Base-by-base conservation (phyloP, 64 coral and sea anemone species). In the Stichodactyla mertensii region DNA sequence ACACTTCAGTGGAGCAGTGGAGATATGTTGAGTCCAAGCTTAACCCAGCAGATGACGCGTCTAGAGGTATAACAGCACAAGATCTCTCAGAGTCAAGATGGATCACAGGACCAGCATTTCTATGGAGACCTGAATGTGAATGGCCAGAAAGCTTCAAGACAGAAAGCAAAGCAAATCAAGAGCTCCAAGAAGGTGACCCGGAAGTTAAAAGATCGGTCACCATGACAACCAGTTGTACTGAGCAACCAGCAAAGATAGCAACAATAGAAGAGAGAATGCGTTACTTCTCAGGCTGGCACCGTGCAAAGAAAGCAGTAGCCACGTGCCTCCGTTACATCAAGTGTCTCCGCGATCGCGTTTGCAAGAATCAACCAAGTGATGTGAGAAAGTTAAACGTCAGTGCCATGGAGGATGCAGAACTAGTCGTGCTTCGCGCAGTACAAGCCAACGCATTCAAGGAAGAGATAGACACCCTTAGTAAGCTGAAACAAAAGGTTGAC, bases 31-130 rank as follows among this genome's bases (percentile, higher is more conserved):
- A 89, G 4, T 52, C 87, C 2, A 88, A 80, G 59, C 67, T 28
- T 9, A 88, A 88, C 24, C 87, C 87, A 6, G 80, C 88, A 22
- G 88, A 89, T 27, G 88, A 84, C 2, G 88, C 88, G 0, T 89
- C 88, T 6, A 52, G 88, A 19, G 80, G 88, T 6, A 27, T 89
- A n/a, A 61, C 23, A 0, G 16, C 88, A 4, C n/a, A 74, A 24
- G 80, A 71, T n/a, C 79, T 89, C 64, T 55, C 13, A 13, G 54
- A 15, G 20, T 89, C 80, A 16, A 83, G 82, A 55, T 84, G 88
- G 88, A 27, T 84, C 8, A 52, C 8, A 3, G 88, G 88, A 89
- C 88, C 88, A 10, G 80, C 15, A 13, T 89, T 89, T 53, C 51
- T 89, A 6, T 89, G 87, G 87, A 36, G 71, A 31, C 15, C 57